phyloP scores from a whole-genome alignment of 1,140 invertebrate genomes.

The Euglossa dilemma region DNA sequence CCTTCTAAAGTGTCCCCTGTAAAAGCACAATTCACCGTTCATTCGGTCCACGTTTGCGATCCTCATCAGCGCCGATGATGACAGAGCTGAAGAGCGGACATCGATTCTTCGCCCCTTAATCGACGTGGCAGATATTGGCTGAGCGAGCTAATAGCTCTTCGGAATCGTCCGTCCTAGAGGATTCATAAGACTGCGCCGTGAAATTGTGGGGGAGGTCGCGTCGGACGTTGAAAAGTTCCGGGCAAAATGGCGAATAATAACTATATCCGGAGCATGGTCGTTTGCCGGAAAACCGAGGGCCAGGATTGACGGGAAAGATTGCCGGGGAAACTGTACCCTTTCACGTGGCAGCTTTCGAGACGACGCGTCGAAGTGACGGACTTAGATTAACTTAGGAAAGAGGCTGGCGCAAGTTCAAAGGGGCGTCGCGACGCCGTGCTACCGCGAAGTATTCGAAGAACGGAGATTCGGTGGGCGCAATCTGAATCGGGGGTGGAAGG shows the following conservation, averaged over 20 bases:
- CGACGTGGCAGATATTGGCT: neutral
- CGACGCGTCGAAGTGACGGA: slow-evolving; percentile 47
- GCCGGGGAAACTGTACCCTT: slow-evolving; percentile 14
- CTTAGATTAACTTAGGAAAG: slow-evolving; percentile 67
- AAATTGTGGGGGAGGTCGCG: too few species aligned
- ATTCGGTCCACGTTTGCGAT: slow-evolving; percentile 10
- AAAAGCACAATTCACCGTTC: slow-evolving; percentile 16
- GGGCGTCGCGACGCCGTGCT: slow-evolving; percentile 46
- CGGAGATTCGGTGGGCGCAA: slow-evolving; percentile 62
- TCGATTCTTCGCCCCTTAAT: neutral
- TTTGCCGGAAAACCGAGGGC: neutral
- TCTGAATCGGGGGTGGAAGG: slow-evolving; percentile 50
- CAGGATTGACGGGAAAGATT: neutral
- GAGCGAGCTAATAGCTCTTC: too few species aligned
- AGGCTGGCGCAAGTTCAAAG: slow-evolving; percentile 57
- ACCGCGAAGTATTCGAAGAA: slow-evolving; percentile 70
- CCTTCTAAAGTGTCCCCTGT: neutral
- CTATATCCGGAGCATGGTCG: too few species aligned
- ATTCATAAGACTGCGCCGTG: too few species aligned
- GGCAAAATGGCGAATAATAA: neutral
- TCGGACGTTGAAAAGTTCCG: neutral
- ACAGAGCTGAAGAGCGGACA: neutral
- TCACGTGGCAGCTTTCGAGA: slow-evolving; percentile 14
- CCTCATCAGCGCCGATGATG: neutral
- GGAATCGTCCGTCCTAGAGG: too few species aligned